Evolutionary conservation across 2,113 vertebrate genomes (phyloP).

Genomic region (Takifugu flavidus): DNA sequence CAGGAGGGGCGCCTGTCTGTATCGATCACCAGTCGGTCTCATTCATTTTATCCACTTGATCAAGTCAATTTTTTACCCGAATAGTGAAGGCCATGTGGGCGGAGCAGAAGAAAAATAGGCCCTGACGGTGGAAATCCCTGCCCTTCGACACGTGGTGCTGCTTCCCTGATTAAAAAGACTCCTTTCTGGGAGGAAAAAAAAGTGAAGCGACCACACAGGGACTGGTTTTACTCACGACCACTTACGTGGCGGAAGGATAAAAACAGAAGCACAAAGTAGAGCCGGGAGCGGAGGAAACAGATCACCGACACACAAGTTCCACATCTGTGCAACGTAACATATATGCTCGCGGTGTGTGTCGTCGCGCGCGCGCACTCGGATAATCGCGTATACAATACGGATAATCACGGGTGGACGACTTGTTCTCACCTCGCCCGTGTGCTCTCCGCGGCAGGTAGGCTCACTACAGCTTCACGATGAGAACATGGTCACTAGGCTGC

Average conservation of each 20-base stretch:
- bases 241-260: conserved; percentile 43
- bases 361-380: not conserved
- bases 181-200: not conserved
- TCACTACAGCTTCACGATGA: conserved; percentile 34
- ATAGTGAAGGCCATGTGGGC: conserved; percentile 30
- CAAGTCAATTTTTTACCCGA: conserved; percentile 1
- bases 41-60: conserved; percentile 16
- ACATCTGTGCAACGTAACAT: conserved; percentile 26
- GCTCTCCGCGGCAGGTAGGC: conserved; percentile 41
- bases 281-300: conserved; percentile 18
- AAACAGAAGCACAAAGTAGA: conserved; percentile 3
- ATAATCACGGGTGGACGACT: not conserved
- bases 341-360: conserved; percentile 8
- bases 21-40: conserved; percentile 5
- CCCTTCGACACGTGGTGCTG: conserved; percentile 68
- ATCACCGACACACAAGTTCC: conserved; percentile 16
- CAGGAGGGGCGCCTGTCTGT: not conserved
- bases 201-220: conserved; percentile 27
- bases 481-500: conserved; percentile 53
- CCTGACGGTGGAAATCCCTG: conserved; percentile 25
- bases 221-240: conserved; percentile 6
- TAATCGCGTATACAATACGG: not conserved
- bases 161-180: conserved; percentile 66
- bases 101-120: conserved; percentile 38
- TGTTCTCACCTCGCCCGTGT: conserved; percentile 57